Percentiles rank a stretch among this genome's conserved stretches.
These are phyloP conservation scores for Eueremaeus valkanovi DNA, from an alignment of 2,888 invertebrate genomes.

Conservation along the genomic window DNA sequence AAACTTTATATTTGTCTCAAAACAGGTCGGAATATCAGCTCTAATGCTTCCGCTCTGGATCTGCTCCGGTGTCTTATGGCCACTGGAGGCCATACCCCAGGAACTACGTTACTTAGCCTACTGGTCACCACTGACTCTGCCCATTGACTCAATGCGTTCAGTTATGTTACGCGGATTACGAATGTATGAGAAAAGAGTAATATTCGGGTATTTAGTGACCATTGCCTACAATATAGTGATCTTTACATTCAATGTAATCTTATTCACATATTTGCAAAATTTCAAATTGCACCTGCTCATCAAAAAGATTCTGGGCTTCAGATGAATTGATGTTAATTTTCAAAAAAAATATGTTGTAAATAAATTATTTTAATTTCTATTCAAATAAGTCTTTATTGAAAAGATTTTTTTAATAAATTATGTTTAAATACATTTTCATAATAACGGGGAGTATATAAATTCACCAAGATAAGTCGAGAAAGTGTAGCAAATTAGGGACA, in stretches of 20 bases:
- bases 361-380: too few species aligned
- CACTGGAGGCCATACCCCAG: conserved; percentile 88
- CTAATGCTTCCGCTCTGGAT: conserved; percentile 32
- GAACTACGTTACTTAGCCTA: conserved; percentile 68
- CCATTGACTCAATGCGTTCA: conserved; percentile 62
- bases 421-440: too few species aligned
- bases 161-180: conserved; percentile 70
- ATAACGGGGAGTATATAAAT: too few species aligned
- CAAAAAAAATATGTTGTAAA: too few species aligned
- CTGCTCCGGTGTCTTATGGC: conserved; percentile 80
- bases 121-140: conserved; percentile 65
- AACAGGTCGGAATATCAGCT: conserved; percentile 26
- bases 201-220: conserved; percentile 66
- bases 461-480: too few species aligned
- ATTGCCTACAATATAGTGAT: conserved; percentile 34
- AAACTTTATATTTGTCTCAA: neutral
- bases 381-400: too few species aligned
- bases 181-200: conserved; percentile 64
- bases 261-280: conserved; percentile 23
- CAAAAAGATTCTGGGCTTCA: neutral
- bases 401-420: too few species aligned
- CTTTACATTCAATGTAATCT: conserved; percentile 16
- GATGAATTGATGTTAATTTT: too few species aligned
- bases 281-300: conserved; percentile 2
- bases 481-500: too few species aligned